These are phyloP conservation scores for Tichodroma muraria DNA, from an alignment of 2,113 vertebrate species.

Conservation along the genomic window DNA sequence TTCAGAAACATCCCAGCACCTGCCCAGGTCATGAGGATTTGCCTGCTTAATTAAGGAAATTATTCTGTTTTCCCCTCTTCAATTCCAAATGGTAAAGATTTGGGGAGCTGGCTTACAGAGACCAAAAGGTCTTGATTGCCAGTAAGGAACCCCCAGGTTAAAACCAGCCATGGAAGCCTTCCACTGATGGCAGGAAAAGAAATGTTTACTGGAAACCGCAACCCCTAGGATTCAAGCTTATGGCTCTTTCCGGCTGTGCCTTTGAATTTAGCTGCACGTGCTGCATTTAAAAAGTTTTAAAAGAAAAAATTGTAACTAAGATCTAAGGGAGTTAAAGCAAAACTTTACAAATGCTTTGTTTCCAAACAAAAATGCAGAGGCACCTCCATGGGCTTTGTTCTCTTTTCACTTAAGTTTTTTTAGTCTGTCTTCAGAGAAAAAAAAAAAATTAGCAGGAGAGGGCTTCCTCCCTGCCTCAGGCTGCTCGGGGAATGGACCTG, in stretches of 20 bases:
- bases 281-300: background rate
- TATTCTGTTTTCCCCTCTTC: background rate
- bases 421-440: constrained; percentile 4
- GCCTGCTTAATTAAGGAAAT: background rate
- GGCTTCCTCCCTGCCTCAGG: constrained; percentile 13
- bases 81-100: background rate
- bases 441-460: background rate
- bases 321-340: constrained; percentile 7
- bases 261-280: constrained; percentile 37
- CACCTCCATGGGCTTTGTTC: constrained; percentile 13
- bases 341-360: constrained; percentile 13
- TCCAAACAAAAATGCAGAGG: background rate
- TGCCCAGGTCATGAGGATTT: background rate
- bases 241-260: constrained; percentile 23
- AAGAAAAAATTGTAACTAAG: background rate
- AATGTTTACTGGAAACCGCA: constrained; percentile 1
- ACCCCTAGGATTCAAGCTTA: background rate
- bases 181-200: background rate
- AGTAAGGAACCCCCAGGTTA: background rate
- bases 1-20: background rate
- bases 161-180: background rate
- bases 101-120: background rate
- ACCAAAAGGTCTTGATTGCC: background rate
- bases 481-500: background rate
- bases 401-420: background rate